Base-by-base conservation (phyloP, 2,113 vertebrate genomes). In the Bungarus multicinctus region DNA sequence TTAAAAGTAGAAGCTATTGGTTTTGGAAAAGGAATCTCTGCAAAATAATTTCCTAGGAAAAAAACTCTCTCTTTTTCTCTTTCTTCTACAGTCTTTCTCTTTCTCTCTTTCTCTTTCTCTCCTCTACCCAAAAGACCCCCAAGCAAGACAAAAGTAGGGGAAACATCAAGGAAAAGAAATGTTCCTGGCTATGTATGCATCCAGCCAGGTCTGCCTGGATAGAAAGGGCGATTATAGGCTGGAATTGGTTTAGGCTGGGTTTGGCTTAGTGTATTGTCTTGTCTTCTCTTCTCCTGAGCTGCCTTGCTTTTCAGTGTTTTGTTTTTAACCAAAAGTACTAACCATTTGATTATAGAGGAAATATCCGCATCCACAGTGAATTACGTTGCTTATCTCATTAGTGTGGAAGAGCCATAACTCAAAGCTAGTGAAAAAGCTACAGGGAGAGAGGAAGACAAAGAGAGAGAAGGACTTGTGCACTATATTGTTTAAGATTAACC, bases 301-400 rank as follows among this genome's bases (percentile, higher is more conserved):
- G 85, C 92, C 81, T 96, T 74, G 94, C 88, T 50, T 58, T 95
- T 95, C 93, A 89, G 96, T 94, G 94, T 95, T 96, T 97, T 96
- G 47, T 94, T 74, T 53, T 52, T 52, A 52, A 89, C 90, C 91
- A 93, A 96, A 95, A 87, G 93, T 94, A 96, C 96, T 94, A 93
- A 94, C 92, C 93, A 93, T 96, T 95, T 96, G 95, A 97, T 97
- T 97, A 96, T 8, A 96, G 93, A 97, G 93, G 89, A 97, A 97
- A 94, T 93, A 96, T 94, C 96, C 95, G 95, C 95, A 96, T 94
- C 97, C 96, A 92, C 2, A 90, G 92, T 97, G 97, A 98, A 94
- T 97, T 97, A 96, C 95, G 95, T 97, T 97, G 97, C 98, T 98
- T 98, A 98, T 98, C 97, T 98, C 97, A 97, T 97, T 98, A 97